These are phyloP conservation scores for Eupithecia insigniata DNA, from an alignment of 2,888 invertebrate genomes.

Conservation along the genomic window DNA sequence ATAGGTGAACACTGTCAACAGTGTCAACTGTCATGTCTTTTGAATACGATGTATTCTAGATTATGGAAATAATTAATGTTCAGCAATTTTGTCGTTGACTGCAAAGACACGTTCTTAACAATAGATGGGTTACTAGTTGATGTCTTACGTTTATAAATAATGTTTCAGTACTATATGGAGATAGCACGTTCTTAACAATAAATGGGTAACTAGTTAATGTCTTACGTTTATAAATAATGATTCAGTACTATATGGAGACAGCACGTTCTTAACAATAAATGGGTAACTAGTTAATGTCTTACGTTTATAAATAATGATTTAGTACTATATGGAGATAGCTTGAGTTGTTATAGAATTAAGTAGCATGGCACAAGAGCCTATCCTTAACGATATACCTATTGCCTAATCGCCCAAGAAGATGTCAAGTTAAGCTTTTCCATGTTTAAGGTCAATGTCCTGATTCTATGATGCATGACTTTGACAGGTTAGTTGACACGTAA, in stretches of 20 bases:
- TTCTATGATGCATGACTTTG: not conserved
- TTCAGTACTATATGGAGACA: no score
- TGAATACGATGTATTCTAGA: not conserved
- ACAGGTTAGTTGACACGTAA: constrained; percentile 4
- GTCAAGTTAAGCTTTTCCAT: not conserved
- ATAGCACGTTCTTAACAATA: no score
- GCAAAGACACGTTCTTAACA: not conserved
- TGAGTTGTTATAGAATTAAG: not conserved
- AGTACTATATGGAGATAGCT: no score
- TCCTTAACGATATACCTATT: not conserved
- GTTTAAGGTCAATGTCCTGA: not conserved
- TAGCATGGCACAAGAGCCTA: not conserved
- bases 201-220: no score
- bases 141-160: no score
- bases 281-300: no score
- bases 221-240: no score
- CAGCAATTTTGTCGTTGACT: constrained; percentile 1
- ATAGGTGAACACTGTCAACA: not conserved
- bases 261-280: no score
- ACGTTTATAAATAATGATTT: no score
- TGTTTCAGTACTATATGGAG: no score
- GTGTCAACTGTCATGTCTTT: not conserved
- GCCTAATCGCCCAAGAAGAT: not conserved
- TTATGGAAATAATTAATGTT: not conserved
- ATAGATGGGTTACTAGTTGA: no score